Percentiles rank a stretch among this genome's conserved stretches.
phyloP scores from a whole-genome alignment of 2,888 invertebrate species.

The Chymomyza fuscimana region DNA sequence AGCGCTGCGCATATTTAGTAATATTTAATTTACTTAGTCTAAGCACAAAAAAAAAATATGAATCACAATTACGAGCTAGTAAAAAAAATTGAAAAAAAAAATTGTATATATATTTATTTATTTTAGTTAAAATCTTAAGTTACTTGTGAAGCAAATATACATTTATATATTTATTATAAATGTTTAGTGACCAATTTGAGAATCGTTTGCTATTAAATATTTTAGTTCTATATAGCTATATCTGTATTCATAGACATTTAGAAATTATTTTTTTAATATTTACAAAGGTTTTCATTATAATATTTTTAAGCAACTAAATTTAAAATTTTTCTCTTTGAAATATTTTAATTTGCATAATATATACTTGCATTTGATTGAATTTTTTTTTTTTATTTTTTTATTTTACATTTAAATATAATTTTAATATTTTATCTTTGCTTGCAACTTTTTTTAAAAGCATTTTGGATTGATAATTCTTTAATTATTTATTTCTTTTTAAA shows the following conservation, averaged over 20 bases:
- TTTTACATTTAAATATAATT: not conserved
- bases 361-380: no score
- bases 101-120: conserved; percentile 15
- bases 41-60: conserved; percentile 36
- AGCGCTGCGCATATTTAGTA: conserved; percentile 36
- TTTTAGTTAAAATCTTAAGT: not conserved
- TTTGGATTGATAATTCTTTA: not conserved
- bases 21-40: conserved; percentile 30
- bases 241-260: conserved; percentile 13
- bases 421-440: no score
- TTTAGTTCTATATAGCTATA: conserved; percentile 10
- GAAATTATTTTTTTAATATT: not conserved
- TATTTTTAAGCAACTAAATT: not conserved
- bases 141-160: not conserved
- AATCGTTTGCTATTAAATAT: conserved; percentile 30
- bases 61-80: conserved; percentile 24
- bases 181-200: conserved; percentile 29
- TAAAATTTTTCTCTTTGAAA: not conserved
- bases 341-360: not conserved
- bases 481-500: not conserved
- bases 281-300: not conserved
- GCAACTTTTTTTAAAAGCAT: not conserved
- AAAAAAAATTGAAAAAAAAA: conserved; percentile 19
- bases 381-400: not conserved
- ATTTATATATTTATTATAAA: conserved; percentile 3